Conservation (phyloP, 2,113 vertebrate species). For the Tragelaphus scriptus region DNA sequence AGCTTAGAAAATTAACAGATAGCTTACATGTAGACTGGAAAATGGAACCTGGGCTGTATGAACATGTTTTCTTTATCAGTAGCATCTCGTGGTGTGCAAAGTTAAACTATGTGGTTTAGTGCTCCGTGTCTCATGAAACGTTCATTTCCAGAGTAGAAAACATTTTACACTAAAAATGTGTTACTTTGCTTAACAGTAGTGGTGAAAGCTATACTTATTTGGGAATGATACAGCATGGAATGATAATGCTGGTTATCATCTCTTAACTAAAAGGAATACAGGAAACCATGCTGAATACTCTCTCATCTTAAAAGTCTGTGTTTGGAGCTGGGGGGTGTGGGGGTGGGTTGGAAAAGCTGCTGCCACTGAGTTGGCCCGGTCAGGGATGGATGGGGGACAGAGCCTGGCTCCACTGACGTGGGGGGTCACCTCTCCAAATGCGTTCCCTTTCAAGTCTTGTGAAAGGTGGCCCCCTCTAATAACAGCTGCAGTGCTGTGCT, state of each 20-base stretch:
- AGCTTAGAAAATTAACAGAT: constrained; percentile 19
- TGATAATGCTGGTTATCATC: not conserved
- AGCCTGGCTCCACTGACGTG: not conserved
- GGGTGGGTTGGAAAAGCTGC: not conserved
- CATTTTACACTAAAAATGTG: not conserved
- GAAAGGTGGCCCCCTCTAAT: not conserved
- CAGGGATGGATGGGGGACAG: not conserved
- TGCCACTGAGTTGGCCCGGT: not conserved
- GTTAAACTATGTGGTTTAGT: not conserved
- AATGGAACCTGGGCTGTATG: not conserved
- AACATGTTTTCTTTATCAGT: not conserved
- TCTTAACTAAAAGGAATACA: not conserved
- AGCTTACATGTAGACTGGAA: not conserved
- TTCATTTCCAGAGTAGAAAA: not conserved
- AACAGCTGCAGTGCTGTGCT: not conserved
- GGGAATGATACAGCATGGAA: not conserved
- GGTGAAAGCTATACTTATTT: not conserved
- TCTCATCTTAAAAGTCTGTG: not conserved
- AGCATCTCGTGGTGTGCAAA: not conserved
- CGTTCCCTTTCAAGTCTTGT: not conserved
- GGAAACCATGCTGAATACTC: not conserved
- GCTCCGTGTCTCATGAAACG: not conserved
- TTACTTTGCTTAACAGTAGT: not conserved
- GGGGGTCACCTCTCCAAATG: not conserved
- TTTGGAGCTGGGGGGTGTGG: not conserved